A percentile compares a stretch with the other conserved stretches of the same genome.
Conservation (phyloP, 2,113 vertebrate genomes). For the Protobothrops flavoviridis region DNA sequence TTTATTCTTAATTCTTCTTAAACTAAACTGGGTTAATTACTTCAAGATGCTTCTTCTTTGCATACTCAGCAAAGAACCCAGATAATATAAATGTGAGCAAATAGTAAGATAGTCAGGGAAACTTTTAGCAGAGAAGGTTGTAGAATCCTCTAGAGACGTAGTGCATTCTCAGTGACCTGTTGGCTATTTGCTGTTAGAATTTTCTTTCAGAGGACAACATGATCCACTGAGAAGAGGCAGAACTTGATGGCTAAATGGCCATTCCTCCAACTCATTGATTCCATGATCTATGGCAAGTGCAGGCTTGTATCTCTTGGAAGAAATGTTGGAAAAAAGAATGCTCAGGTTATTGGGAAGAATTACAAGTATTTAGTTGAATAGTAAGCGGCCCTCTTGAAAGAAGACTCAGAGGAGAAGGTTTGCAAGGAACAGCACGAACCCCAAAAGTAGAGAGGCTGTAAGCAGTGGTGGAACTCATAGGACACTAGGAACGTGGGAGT, state of each 20-base stretch:
- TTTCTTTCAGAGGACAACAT: background rate
- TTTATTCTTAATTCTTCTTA: background rate
- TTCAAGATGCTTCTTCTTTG: conserved; percentile 30
- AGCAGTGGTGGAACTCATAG: background rate
- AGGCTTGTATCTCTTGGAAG: background rate
- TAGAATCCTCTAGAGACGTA: background rate
- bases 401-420: background rate
- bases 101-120: background rate
- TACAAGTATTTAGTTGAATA: background rate
- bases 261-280: background rate
- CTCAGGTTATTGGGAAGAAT: background rate
- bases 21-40: background rate
- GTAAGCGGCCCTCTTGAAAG: background rate
- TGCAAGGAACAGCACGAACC: background rate
- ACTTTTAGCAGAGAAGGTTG: background rate
- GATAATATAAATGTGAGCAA: conserved; percentile 33
- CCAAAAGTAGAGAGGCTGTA: background rate
- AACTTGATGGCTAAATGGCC: background rate
- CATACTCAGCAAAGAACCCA: conserved; percentile 38
- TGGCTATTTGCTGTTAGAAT: background rate
- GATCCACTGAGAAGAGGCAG: background rate
- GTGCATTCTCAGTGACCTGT: background rate
- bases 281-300: background rate
- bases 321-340: background rate
- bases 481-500: background rate